Conservation (phyloP, 2,797 vertebrate genomes). For the Phrynocephalus forsythii region DNA sequence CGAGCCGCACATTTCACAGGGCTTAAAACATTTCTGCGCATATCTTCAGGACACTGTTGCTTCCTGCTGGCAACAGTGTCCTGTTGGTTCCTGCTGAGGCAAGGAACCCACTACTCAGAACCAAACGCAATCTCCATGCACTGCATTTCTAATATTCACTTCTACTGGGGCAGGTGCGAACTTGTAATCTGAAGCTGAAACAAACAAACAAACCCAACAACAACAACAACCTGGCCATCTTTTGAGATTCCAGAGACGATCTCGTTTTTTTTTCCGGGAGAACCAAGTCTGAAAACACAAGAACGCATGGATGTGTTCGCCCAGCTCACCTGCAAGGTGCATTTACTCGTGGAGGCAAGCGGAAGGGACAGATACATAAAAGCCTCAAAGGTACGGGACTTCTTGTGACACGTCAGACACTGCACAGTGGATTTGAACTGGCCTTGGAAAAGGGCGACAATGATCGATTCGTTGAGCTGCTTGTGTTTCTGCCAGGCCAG, state of each 20-base stretch:
- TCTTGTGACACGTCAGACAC: constrained; percentile 94
- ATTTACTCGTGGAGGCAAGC: constrained; percentile 93
- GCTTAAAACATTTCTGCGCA: no score
- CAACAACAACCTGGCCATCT: not conserved
- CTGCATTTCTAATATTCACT: no score
- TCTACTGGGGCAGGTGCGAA: no score
- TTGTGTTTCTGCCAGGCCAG: constrained; percentile 96
- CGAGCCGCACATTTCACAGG: no score
- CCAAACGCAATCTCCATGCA: not conserved
- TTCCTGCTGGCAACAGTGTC: no score
- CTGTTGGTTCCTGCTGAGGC: no score
- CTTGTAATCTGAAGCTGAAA: not conserved
- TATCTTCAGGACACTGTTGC: no score
- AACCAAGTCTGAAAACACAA: not conserved
- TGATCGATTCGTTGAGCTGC: constrained; percentile 95
- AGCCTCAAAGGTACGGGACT: constrained; percentile 95
- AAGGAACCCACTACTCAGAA: not conserved
- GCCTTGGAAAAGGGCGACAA: constrained; percentile 96
- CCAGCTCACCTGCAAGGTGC: constrained; percentile 89
- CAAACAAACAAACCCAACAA: no score
- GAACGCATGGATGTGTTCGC: no score
- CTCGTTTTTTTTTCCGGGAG: not conserved
- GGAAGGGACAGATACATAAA: constrained; percentile 97
- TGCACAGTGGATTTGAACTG: constrained; percentile 98
- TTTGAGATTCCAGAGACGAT: no score